A percentile compares a stretch with the other conserved stretches of the same genome.
phyloP scores from a whole-genome alignment of 2,888 invertebrate species.

The Megamerina dolium region DNA sequence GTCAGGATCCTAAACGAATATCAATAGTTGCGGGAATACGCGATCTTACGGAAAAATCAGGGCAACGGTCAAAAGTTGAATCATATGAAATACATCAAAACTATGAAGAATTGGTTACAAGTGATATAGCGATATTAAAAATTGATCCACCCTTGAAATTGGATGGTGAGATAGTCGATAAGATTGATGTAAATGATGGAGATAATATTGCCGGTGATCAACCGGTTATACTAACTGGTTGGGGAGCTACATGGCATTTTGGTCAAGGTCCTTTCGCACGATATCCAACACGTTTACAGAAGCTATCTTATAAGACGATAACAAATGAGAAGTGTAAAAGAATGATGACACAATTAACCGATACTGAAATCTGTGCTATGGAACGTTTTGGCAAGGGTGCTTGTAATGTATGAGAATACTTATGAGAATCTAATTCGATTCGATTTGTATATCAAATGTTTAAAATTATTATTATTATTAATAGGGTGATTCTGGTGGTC shows the following conservation, averaged over 20 bases:
- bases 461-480: not conserved
- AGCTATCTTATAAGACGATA: slow-evolving; percentile 37
- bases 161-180: slow-evolving; percentile 40
- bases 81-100: slow-evolving; percentile 41
- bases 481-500: slow-evolving; percentile 49
- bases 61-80: slow-evolving; percentile 33
- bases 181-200: slow-evolving; percentile 43
- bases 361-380: slow-evolving; percentile 46
- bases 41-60: slow-evolving; percentile 31
- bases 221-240: slow-evolving; percentile 38
- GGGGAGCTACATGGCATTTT: slow-evolving; percentile 44
- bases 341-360: slow-evolving; percentile 37
- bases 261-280: slow-evolving; percentile 39
- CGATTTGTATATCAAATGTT: not conserved
- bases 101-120: slow-evolving; percentile 39
- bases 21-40: slow-evolving; percentile 37
- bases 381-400: slow-evolving; percentile 44
- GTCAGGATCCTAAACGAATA: slow-evolving; percentile 34
- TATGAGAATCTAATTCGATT: not conserved
- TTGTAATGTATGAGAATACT: slow-evolving; percentile 39
- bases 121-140: slow-evolving; percentile 44
- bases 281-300: slow-evolving; percentile 39
- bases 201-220: slow-evolving; percentile 35
- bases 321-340: slow-evolving; percentile 37
- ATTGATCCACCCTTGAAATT: slow-evolving; percentile 37